phyloP scores from a whole-genome alignment of 2,113 vertebrate genomes.

The Chaenogobius annularis region DNA sequence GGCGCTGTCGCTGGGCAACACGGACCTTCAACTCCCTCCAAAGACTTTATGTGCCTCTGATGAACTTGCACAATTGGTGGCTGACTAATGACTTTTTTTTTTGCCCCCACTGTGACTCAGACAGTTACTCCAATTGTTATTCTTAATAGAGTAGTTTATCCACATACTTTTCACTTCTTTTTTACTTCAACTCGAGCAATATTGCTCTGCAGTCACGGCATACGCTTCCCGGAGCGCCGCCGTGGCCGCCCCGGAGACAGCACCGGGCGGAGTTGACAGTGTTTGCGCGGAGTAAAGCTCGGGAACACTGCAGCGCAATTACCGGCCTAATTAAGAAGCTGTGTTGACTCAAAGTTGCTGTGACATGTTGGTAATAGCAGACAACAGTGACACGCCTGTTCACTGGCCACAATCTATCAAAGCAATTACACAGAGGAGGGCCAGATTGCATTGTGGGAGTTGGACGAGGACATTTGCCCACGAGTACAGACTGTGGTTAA shows the following conservation, averaged over 20 bases:
- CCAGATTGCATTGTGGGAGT: conserved; percentile 17
- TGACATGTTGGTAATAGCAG: conserved; percentile 43
- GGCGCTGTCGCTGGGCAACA: too few relatives aligned
- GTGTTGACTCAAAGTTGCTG: conserved; percentile 22
- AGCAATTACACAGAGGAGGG: conserved; percentile 36
- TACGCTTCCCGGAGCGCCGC: too few relatives aligned
- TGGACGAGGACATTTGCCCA: neutral
- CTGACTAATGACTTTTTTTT: too few relatives aligned
- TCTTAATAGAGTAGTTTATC: too few relatives aligned
- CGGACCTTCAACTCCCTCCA: too few relatives aligned
- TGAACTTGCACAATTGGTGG: too few relatives aligned
- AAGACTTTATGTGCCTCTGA: too few relatives aligned
- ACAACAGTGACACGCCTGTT: conserved; percentile 27
- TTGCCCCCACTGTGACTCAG: too few relatives aligned
- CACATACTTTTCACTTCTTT: too few relatives aligned
- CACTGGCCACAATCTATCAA: conserved; percentile 32
- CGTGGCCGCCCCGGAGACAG: neutral
- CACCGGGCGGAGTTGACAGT: neutral
- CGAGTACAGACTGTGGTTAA: neutral
- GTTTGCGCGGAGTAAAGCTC: conserved; percentile 14
- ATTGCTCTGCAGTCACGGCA: too few relatives aligned
- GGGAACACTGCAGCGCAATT: conserved; percentile 37
- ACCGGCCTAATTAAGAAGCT: conserved; percentile 47
- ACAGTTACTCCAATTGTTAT: too few relatives aligned
- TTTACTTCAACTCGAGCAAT: too few relatives aligned